A percentile compares a stretch with the other conserved stretches of the same genome.
phyloP scores from a whole-genome alignment of 23 tunicate genomes.

The Trididemnum clinides region DNA sequence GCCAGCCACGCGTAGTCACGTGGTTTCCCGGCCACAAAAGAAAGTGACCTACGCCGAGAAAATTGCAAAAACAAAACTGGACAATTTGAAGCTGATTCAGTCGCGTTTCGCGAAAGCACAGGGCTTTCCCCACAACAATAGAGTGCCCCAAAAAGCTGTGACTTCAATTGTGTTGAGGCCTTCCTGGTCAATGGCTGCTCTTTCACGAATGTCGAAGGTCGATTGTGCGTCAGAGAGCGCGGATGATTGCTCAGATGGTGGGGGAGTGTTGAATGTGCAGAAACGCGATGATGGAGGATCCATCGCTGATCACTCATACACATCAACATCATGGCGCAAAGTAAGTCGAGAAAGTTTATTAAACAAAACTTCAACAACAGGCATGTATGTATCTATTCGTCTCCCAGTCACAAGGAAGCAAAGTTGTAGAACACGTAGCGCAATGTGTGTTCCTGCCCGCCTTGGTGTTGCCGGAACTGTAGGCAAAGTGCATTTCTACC shows the following conservation, averaged over 20 bases:
- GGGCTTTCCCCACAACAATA: background rate
- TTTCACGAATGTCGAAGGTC: background rate
- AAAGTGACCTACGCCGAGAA: conserved; percentile 15
- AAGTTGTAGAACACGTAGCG: too few species aligned
- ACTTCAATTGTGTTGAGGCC: conserved; percentile 7
- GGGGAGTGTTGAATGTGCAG: conserved; percentile 17
- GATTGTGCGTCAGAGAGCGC: background rate
- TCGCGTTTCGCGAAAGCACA: too few species aligned
- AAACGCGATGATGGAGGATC: conserved; percentile 2
- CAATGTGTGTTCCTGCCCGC: too few species aligned
- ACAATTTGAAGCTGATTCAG: background rate
- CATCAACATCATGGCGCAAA: conserved; percentile 39
- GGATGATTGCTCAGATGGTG: background rate
- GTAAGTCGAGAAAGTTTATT: too few species aligned
- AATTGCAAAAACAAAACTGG: conserved; percentile 19
- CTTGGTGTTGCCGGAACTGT: too few species aligned
- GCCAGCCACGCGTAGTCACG: background rate
- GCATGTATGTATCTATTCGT: too few species aligned
- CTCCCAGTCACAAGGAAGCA: too few species aligned
- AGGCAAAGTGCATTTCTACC: too few species aligned
- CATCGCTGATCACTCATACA: conserved; percentile 58
- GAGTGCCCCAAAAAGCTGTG: background rate
- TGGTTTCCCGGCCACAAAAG: background rate
- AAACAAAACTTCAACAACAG: too few species aligned
- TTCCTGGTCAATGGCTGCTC: background rate